These are phyloP conservation scores for Channa argus DNA, from an alignment of 2,113 vertebrate genomes.

Conservation along the genomic window DNA sequence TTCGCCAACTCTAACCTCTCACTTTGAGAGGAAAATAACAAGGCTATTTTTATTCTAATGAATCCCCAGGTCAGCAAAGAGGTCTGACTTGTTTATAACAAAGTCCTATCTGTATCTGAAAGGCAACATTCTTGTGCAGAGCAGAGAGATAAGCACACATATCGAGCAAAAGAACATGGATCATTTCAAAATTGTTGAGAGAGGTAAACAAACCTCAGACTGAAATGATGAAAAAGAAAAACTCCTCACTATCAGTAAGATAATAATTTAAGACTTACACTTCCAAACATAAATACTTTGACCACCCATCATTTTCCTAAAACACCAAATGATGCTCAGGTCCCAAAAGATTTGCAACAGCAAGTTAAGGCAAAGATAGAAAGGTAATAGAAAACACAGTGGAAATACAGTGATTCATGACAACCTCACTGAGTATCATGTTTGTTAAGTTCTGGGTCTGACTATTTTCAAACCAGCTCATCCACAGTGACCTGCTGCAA, in stretches of 20 bases:
- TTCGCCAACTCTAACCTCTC: conserved; percentile 7
- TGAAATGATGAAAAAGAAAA: conserved; percentile 14
- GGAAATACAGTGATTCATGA: conserved; percentile 10
- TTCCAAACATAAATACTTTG: conserved; percentile 1
- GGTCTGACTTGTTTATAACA: conserved; percentile 47
- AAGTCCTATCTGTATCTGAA: conserved; percentile 14
- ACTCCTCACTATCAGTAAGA: neutral
- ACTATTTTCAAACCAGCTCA: conserved; percentile 54
- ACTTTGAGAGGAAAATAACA: conserved; percentile 36
- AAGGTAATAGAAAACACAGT: neutral
- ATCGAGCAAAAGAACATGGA: conserved; percentile 23
- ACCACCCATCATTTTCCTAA: neutral
- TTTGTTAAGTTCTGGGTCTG: conserved; percentile 28
- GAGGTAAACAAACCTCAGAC: conserved; percentile 24
- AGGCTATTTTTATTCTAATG: conserved; percentile 44
- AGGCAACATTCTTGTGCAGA: conserved; percentile 24
- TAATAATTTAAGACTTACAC: neutral
- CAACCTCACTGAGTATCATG: neutral
- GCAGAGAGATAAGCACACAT: conserved; percentile 25
- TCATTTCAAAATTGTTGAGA: conserved; percentile 44
- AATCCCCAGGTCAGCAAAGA: conserved; percentile 14
- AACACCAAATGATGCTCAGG: neutral
- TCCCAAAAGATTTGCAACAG: neutral
- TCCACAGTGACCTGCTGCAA: conserved; percentile 50
- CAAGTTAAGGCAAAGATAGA: neutral